phyloP scores from a whole-genome alignment of 2,113 vertebrate genomes.

The Pelodiscus sinensis region DNA sequence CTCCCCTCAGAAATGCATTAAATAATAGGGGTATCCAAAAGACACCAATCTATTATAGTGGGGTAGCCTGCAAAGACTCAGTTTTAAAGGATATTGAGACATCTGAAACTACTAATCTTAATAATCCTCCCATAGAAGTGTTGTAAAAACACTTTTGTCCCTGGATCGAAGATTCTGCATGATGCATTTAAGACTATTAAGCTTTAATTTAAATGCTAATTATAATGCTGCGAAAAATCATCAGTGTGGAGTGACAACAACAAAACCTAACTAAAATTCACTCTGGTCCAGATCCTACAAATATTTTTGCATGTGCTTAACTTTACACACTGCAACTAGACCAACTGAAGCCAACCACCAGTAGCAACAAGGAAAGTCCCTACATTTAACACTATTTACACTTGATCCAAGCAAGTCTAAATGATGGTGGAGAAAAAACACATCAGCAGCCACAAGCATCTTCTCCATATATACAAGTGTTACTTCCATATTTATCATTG shows the following conservation, averaged over 20 bases:
- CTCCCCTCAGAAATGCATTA: background rate
- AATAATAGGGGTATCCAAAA: background rate
- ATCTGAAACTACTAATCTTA: background rate
- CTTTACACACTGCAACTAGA: background rate
- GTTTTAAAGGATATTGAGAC: background rate
- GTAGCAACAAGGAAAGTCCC: fast-evolving
- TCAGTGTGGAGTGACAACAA: constrained; percentile 18
- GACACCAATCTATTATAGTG: background rate
- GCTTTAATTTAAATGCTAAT: background rate
- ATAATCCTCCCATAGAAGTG: background rate
- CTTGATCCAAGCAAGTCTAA: background rate
- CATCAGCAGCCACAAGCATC: background rate
- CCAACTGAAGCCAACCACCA: background rate
- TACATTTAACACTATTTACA: background rate
- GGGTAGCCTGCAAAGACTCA: background rate
- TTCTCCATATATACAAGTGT: fast-evolving
- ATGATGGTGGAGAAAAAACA: background rate
- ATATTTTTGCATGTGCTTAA: background rate
- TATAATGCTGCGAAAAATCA: background rate
- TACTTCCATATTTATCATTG: fast-evolving
- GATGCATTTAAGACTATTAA: background rate
- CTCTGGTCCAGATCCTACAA: fast-evolving
- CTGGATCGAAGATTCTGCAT: background rate
- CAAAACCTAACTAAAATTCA: constrained; percentile 31
- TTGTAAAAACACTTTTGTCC: background rate